These are phyloP conservation scores for Halictus quadricinctus DNA, from an alignment of 2,888 invertebrate species.

Conservation along the genomic window DNA sequence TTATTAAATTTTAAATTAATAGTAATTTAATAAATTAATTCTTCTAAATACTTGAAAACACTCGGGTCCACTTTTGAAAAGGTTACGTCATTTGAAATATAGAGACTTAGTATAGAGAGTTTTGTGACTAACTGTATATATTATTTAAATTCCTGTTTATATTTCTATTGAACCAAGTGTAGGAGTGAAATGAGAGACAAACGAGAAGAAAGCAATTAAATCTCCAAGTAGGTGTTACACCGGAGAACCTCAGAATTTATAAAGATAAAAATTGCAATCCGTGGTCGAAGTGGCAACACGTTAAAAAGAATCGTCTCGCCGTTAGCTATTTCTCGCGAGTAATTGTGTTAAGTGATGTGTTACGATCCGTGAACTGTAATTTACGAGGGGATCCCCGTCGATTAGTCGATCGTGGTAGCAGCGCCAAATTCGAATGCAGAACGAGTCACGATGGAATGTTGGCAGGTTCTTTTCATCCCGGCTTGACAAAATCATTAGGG, in stretches of 20 bases:
- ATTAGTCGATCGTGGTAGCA: constrained; percentile 42
- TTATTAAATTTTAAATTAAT: too few relatives aligned
- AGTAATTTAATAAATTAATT: too few relatives aligned
- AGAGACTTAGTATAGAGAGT: neutral
- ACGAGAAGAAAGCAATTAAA: neutral
- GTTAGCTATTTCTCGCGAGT: constrained; percentile 46
- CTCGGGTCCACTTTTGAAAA: neutral
- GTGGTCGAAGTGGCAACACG: constrained; percentile 19
- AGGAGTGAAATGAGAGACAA: neutral
- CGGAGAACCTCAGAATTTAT: neutral
- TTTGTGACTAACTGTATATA: neutral
- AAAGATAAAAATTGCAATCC: constrained; percentile 8
- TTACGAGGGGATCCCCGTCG: constrained; percentile 57
- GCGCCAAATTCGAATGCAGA: constrained; percentile 74
- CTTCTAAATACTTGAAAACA: too few relatives aligned
- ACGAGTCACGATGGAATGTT: constrained; percentile 72
- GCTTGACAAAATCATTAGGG: constrained; percentile 79
- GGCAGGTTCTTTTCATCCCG: constrained; percentile 71
- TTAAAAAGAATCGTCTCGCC: constrained; percentile 20
- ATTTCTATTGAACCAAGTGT: neutral
- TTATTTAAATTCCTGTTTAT: neutral
- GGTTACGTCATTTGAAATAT: neutral
- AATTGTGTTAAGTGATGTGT: constrained; percentile 55
- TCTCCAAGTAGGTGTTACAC: neutral
- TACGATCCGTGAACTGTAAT: constrained; percentile 57